Evolutionary conservation across 2,888 invertebrate species (phyloP).

Genomic region (Stenolophus ochropezus): DNA sequence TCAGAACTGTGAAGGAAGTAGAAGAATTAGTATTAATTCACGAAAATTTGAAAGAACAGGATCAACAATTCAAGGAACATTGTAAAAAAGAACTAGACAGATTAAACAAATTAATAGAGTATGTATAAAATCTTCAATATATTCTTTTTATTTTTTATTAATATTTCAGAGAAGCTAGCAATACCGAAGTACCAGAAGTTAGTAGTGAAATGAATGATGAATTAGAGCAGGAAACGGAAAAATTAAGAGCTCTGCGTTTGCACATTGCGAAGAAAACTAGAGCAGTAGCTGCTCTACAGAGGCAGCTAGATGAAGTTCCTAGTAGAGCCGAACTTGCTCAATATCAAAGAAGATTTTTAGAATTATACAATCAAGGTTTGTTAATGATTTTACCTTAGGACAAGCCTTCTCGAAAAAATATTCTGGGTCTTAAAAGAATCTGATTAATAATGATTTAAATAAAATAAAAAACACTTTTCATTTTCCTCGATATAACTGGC

Average conservation of each 20-base stretch:
- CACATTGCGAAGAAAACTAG: conserved; percentile 87
- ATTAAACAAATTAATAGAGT: conserved; percentile 74
- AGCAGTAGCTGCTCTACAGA: conserved; percentile 85
- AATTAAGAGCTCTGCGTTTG: conserved; percentile 78
- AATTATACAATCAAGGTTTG: conserved; percentile 94
- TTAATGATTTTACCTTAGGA: too few relatives aligned
- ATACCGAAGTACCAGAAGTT: conserved; percentile 72
- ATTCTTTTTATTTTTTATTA: too few relatives aligned
- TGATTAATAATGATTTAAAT: too few relatives aligned
- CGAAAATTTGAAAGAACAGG: conserved; percentile 83
- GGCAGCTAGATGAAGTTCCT: conserved; percentile 94
- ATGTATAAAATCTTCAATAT: conserved; percentile 60
- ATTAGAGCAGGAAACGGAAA: conserved; percentile 79
- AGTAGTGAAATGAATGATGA: conserved; percentile 72
- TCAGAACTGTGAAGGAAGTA: conserved; percentile 72
- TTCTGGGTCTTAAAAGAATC: too few relatives aligned
- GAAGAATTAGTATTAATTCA: conserved; percentile 80
- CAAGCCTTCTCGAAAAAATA: background rate
- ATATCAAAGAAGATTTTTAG: conserved; percentile 96
- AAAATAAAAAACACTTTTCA: too few relatives aligned
- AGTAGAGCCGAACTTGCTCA: conserved; percentile 94
- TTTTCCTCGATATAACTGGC: too few relatives aligned
- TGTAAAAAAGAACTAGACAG: conserved; percentile 80
- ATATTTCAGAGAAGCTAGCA: conserved; percentile 73
- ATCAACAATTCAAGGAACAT: conserved; percentile 83